Percentiles rank a stretch among this genome's conserved stretches.
Conservation (phyloP, 1,140 invertebrate genomes). For the Trypoxylus dichotomus region DNA sequence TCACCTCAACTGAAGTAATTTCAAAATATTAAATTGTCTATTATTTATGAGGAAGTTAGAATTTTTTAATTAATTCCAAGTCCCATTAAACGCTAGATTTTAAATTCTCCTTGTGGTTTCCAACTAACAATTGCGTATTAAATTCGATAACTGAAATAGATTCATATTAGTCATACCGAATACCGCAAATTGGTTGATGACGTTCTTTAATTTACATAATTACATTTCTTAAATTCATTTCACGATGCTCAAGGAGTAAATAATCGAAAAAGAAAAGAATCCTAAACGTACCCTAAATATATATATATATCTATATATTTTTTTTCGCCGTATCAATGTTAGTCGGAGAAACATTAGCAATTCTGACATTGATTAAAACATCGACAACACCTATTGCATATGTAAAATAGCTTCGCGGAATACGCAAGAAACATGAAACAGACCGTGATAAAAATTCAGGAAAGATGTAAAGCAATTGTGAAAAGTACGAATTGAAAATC, state of each 20-base stretch:
- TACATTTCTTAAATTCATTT: not conserved
- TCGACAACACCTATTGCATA: constrained; percentile 23
- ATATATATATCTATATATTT: too few species aligned
- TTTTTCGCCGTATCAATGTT: not conserved
- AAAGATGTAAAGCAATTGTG: not conserved
- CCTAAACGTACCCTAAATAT: not conserved
- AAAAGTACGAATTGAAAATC: not conserved
- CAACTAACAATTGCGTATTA: not conserved
- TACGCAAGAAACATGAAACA: not conserved
- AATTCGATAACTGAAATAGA: not conserved
- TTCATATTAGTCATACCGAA: not conserved
- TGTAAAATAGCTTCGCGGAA: not conserved
- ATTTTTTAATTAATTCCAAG: too few species aligned
- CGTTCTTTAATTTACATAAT: constrained; percentile 4
- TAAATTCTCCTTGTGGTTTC: too few species aligned
- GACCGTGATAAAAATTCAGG: not conserved
- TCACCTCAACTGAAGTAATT: not conserved
- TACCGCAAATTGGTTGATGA: not conserved
- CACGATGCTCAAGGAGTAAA: not conserved
- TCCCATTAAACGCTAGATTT: too few species aligned
- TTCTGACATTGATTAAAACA: not conserved
- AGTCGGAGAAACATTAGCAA: not conserved
- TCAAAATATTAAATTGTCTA: not conserved
- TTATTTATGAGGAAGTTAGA: not conserved
- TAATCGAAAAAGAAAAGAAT: too few species aligned